Evolutionary conservation across 2,888 invertebrate genomes (phyloP).

Genomic region (Drosophila algonquin): DNA sequence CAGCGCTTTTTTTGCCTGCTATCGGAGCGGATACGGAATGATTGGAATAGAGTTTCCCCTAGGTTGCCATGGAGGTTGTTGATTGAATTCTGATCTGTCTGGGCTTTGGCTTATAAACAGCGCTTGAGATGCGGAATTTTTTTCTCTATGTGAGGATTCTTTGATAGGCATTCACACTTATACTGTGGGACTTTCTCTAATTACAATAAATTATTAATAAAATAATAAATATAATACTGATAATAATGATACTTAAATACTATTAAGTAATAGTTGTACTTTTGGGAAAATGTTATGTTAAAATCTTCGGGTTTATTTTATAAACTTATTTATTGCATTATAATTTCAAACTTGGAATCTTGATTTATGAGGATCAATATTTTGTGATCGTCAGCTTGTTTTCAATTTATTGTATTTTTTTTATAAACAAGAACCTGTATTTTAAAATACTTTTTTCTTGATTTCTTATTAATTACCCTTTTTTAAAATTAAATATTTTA

Average conservation of each 20-base stretch:
- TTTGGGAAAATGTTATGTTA: too few species aligned
- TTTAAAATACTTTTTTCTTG: neutral
- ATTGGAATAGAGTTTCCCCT: slow-evolving; percentile 1
- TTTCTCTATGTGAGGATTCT: too few species aligned
- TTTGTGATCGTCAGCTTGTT: neutral
- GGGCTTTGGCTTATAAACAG: neutral
- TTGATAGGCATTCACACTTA: too few species aligned
- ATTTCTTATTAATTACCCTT: neutral
- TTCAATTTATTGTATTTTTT: neutral
- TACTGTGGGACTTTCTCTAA: too few species aligned
- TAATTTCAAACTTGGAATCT: neutral
- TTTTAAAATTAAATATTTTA: neutral
- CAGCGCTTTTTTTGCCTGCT: slow-evolving; percentile 34
- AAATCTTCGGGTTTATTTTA: too few species aligned
- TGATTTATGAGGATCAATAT: neutral
- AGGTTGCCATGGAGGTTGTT: neutral
- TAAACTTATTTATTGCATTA: too few species aligned
- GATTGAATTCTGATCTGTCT: neutral
- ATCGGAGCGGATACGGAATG: slow-evolving; percentile 10
- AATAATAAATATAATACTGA: too few species aligned
- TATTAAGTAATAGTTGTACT: too few species aligned
- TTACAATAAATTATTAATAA: too few species aligned
- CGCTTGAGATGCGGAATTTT: neutral
- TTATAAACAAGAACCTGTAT: neutral
- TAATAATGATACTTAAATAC: too few species aligned